Conservation (phyloP, 2,888 invertebrate species). For the Plagodis pulveraria region DNA sequence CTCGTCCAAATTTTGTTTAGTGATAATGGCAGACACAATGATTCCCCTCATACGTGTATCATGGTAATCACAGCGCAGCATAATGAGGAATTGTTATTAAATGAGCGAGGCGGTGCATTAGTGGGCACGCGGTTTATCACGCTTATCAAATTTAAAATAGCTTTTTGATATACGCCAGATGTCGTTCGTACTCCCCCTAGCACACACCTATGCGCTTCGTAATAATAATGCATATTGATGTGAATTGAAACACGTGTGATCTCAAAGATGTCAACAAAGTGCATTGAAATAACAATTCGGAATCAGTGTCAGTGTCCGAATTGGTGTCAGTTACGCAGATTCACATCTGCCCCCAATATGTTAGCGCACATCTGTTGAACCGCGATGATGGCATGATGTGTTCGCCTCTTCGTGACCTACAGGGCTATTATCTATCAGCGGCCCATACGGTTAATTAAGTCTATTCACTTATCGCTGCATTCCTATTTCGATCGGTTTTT, state of each 20-base stretch:
- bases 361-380: conserved; percentile 70
- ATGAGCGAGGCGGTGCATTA: conserved; percentile 73
- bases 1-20: conserved; percentile 45
- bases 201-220: conserved; percentile 14
- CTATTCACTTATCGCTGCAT: conserved; percentile 77
- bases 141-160: conserved; percentile 74
- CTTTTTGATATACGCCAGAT: conserved; percentile 76
- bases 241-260: conserved; percentile 15
- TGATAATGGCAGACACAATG: conserved; percentile 51
- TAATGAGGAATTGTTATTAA: conserved; percentile 75
- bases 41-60: conserved; percentile 54
- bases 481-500: conserved; percentile 69
- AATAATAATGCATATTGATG: conserved; percentile 19
- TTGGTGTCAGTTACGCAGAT: conserved; percentile 54
- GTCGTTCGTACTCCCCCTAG: conserved; percentile 57
- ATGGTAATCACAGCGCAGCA: conserved; percentile 65
- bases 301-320: conserved; percentile 54
- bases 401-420: conserved; percentile 64
- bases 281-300: conserved; percentile 41
- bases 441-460: conserved; percentile 73
- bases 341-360: conserved; percentile 72
- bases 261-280: conserved; percentile 19
- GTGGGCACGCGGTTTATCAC: conserved; percentile 69
- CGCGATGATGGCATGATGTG: conserved; percentile 42
- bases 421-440: conserved; percentile 61